These are phyloP conservation scores for Anticlea derivata DNA, from an alignment of 2,888 invertebrate genomes.

Conservation along the genomic window DNA sequence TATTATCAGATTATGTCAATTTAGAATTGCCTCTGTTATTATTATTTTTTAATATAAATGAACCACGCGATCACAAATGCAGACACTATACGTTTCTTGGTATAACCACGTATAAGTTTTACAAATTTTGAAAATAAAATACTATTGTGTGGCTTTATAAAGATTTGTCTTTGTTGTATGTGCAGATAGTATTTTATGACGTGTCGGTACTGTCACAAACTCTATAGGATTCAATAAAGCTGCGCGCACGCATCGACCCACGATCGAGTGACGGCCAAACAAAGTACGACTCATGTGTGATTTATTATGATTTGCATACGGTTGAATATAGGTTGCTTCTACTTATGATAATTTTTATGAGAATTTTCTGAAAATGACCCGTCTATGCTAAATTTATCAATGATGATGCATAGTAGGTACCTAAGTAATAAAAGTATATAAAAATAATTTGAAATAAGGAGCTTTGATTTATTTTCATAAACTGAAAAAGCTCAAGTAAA, in stretches of 20 bases:
- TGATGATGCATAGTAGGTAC: too few species aligned
- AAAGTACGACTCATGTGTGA: slow-evolving; percentile 41
- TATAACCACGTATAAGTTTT: too few species aligned
- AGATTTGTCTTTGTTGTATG: slow-evolving; percentile 4
- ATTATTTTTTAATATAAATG: too few species aligned
- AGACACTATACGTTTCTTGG: too few species aligned
- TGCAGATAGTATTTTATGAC: slow-evolving; percentile 48
- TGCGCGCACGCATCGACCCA: slow-evolving; percentile 55
- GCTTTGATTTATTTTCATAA: slow-evolving; percentile 3
- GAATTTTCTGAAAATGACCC: neutral
- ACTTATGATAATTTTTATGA: slow-evolving; percentile 14
- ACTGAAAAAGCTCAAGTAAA: slow-evolving; percentile 29
- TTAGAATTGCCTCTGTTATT: too few species aligned
- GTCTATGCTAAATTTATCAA: neutral
- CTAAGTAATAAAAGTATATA: too few species aligned
- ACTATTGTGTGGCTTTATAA: neutral
- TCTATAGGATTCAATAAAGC: slow-evolving; percentile 51
- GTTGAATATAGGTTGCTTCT: slow-evolving; percentile 44
- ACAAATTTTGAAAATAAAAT: too few species aligned
- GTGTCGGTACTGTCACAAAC: slow-evolving; percentile 56
- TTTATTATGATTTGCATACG: slow-evolving; percentile 51
- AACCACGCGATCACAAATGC: too few species aligned
- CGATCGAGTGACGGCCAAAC: slow-evolving; percentile 48
- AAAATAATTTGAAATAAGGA: too few species aligned
- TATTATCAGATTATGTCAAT: too few species aligned